Percentiles rank a stretch among this genome's conserved stretches.
phyloP scores from a whole-genome alignment of 2,797 vertebrate species.

The Emys orbicularis region DNA sequence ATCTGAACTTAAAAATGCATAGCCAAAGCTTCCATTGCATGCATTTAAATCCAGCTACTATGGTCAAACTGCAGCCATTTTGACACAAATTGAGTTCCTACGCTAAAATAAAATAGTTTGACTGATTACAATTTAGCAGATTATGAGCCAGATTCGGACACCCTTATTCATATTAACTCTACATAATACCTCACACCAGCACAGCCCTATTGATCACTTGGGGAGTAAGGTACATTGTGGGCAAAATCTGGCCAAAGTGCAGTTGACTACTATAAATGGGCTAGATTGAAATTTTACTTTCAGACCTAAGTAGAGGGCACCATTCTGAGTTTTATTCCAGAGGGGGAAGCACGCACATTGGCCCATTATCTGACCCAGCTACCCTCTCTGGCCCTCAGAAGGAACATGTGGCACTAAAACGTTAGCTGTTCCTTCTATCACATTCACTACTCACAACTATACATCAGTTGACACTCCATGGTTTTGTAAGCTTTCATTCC shows the following conservation, averaged over 20 bases:
- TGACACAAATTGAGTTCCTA: neutral
- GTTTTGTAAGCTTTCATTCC: conserved; percentile 34
- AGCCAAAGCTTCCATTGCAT: neutral
- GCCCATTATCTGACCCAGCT: neutral
- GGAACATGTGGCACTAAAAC: neutral
- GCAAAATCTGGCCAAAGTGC: neutral
- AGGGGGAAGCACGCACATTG: neutral
- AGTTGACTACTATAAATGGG: neutral
- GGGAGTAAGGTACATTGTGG: neutral
- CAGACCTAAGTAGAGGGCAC: rapidly evolving
- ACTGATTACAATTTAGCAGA: neutral
- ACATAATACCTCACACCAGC: neutral
- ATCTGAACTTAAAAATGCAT: neutral
- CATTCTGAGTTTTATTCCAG: neutral
- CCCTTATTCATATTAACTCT: neutral
- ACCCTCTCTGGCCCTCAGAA: neutral
- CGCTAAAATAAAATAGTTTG: neutral
- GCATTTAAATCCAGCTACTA: neutral
- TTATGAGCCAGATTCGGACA: neutral
- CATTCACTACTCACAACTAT: neutral
- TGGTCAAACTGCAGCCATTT: rapidly evolving
- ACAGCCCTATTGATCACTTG: neutral
- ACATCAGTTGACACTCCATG: rapidly evolving
- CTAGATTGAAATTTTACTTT: rapidly evolving
- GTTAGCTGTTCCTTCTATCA: neutral